phyloP scores from a whole-genome alignment of 2,888 invertebrate species.

The Atethmia centrago region DNA sequence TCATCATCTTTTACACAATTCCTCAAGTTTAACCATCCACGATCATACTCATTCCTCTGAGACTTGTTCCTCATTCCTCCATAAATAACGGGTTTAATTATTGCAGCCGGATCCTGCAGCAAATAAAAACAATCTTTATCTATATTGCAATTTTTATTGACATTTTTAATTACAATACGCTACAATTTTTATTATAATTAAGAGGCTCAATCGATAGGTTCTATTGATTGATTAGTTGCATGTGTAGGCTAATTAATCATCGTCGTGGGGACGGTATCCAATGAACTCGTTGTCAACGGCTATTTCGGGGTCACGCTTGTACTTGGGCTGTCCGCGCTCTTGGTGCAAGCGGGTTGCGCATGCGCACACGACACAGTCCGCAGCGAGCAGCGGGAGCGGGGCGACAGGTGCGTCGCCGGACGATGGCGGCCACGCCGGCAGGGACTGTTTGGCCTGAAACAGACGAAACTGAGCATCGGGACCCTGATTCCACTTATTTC shows the following conservation, averaged over 20 bases:
- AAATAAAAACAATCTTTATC: conserved; percentile 14
- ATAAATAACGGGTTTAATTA: background rate
- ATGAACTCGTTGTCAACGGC: conserved; percentile 58
- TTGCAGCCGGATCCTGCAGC: background rate
- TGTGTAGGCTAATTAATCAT: conserved; percentile 11
- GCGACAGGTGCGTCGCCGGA: conserved; percentile 33
- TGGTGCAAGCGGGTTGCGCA: conserved; percentile 22
- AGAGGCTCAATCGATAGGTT: background rate
- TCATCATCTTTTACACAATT: background rate
- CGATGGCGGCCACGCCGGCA: conserved; percentile 17
- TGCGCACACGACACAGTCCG: conserved; percentile 33
- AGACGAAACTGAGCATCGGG: conserved; percentile 2
- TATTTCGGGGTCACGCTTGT: conserved; percentile 81
- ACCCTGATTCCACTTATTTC: background rate
- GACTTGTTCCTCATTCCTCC: background rate
- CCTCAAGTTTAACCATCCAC: background rate
- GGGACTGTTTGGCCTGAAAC: conserved; percentile 57
- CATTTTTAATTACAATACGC: conserved; percentile 45
- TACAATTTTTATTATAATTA: conserved; percentile 38
- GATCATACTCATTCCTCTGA: background rate
- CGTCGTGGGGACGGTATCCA: conserved; percentile 48
- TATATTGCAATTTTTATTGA: conserved; percentile 53
- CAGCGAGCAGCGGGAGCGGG: conserved; percentile 15
- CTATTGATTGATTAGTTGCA: background rate
- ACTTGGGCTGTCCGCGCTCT: conserved; percentile 66